These are phyloP conservation scores for Noctua janthe DNA, from an alignment of 2,888 invertebrate species.

Conservation along the genomic window DNA sequence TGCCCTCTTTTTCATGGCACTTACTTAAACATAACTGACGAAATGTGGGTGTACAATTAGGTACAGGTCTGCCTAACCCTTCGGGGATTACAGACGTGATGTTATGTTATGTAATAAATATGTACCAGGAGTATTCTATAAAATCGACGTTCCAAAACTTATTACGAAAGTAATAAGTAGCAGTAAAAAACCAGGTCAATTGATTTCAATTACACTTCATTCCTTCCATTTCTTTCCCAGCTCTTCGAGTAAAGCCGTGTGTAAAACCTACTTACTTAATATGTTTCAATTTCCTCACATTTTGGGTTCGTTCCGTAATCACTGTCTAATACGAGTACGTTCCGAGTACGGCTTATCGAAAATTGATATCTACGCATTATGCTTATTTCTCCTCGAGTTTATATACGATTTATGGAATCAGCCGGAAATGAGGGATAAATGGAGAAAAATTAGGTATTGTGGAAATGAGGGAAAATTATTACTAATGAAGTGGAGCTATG, in stretches of 20 bases:
- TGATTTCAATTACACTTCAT: conserved; percentile 40
- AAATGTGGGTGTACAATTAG: too few species aligned
- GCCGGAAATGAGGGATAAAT: conserved; percentile 23
- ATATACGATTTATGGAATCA: conserved; percentile 50
- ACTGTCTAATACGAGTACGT: conserved; percentile 47
- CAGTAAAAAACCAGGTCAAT: conserved; percentile 26
- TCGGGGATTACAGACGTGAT: neutral
- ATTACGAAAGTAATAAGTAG: neutral
- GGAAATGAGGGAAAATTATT: neutral
- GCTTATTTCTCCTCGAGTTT: conserved; percentile 56
- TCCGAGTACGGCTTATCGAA: conserved; percentile 59
- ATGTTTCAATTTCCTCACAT: conserved; percentile 55
- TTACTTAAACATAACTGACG: too few species aligned
- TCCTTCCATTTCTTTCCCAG: conserved; percentile 7
- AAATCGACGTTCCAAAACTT: neutral
- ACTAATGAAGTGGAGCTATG: conserved; percentile 20
- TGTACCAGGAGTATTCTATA: neutral
- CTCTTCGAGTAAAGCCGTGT: conserved; percentile 48
- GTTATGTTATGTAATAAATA: neutral
- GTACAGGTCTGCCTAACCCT: too few species aligned
- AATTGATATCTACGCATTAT: conserved; percentile 66
- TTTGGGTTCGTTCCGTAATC: conserved; percentile 54
- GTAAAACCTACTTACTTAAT: conserved; percentile 55
- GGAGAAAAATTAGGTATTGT: conserved; percentile 4
- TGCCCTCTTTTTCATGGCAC: too few species aligned